phyloP scores from a whole-genome alignment of 2,113 vertebrate species.

The Ammodytes marinus region DNA sequence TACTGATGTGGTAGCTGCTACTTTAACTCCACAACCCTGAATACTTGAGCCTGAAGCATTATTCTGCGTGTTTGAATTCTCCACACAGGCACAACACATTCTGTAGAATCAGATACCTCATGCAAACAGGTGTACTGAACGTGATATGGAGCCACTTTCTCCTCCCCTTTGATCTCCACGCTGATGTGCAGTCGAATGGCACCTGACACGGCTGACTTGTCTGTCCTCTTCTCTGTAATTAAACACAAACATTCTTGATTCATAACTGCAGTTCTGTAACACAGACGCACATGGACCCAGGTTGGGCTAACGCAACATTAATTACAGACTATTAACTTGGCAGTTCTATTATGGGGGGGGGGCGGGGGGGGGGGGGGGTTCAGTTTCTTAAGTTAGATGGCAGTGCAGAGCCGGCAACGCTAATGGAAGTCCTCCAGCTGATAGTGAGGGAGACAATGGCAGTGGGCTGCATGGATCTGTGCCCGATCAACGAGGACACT shows the following conservation, averaged over 20 bases:
- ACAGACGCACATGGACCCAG: conserved; percentile 4
- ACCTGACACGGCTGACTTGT: conserved; percentile 97
- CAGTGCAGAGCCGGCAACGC: conserved; percentile 16
- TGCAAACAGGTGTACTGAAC: conserved; percentile 97
- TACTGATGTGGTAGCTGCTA: not conserved
- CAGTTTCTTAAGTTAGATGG: conserved; percentile 47
- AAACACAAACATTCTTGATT: conserved; percentile 63
- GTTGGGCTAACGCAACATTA: conserved; percentile 53
- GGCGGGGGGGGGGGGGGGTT: conserved; percentile 18
- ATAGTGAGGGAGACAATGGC: conserved; percentile 60
- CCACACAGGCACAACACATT: not conserved
- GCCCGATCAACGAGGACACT: conserved; percentile 51
- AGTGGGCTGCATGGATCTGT: conserved; percentile 52
- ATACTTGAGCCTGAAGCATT: not conserved
- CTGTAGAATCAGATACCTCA: conserved; percentile 85
- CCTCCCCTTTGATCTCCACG: conserved; percentile 98
- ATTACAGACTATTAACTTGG: conserved; percentile 62
- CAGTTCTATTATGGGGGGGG: conserved; percentile 57
- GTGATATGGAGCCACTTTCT: conserved; percentile 97
- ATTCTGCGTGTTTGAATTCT: not conserved
- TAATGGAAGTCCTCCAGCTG: conserved; percentile 65
- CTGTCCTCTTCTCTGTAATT: conserved; percentile 94
- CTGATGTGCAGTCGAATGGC: conserved; percentile 97
- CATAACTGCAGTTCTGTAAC: conserved; percentile 31
- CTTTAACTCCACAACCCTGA: not conserved